Conservation (phyloP, 2,888 invertebrate genomes). For the Agonopterix alstromeriana region DNA sequence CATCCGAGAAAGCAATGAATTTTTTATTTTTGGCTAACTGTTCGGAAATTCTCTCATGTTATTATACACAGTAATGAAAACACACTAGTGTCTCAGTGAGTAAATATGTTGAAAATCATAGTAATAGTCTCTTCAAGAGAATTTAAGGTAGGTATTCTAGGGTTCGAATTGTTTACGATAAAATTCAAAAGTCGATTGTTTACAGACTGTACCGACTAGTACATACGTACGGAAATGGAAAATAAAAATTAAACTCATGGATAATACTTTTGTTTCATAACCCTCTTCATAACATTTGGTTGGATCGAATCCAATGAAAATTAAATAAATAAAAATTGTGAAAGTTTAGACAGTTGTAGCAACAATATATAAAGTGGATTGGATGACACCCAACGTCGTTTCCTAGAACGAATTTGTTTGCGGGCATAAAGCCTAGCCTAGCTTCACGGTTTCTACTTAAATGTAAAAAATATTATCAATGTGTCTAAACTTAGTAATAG, state of each 20-base stretch:
- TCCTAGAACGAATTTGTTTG: too few species aligned
- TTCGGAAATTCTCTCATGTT: slow-evolving; percentile 3
- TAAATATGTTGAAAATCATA: slow-evolving; percentile 31
- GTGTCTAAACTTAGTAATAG: slow-evolving; percentile 66
- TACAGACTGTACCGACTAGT: slow-evolving; percentile 8
- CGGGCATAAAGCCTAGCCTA: slow-evolving; percentile 3
- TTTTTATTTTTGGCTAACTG: slow-evolving; percentile 5
- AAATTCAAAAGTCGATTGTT: slow-evolving; percentile 14
- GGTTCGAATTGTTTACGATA: slow-evolving; percentile 22
- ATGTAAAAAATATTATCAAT: slow-evolving; percentile 59
- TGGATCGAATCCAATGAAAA: too few species aligned
- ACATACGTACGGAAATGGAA: slow-evolving; percentile 4
- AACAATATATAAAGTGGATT: too few species aligned
- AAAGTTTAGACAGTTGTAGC: too few species aligned
- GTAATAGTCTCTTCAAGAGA: slow-evolving; percentile 39
- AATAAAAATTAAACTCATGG: slow-evolving; percentile 20
- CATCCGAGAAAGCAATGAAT: slow-evolving; percentile 17
- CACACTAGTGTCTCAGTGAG: slow-evolving; percentile 14
- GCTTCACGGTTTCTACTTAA: slow-evolving; percentile 45
- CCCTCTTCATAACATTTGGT: too few species aligned
- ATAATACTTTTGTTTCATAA: slow-evolving; percentile 14
- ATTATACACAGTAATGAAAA: slow-evolving; percentile 7
- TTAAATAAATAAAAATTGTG: too few species aligned
- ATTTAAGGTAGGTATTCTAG: slow-evolving; percentile 33
- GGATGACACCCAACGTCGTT: too few species aligned